Base-by-base conservation (phyloP, 1,140 invertebrate species). In the Spodoptera litura region DNA sequence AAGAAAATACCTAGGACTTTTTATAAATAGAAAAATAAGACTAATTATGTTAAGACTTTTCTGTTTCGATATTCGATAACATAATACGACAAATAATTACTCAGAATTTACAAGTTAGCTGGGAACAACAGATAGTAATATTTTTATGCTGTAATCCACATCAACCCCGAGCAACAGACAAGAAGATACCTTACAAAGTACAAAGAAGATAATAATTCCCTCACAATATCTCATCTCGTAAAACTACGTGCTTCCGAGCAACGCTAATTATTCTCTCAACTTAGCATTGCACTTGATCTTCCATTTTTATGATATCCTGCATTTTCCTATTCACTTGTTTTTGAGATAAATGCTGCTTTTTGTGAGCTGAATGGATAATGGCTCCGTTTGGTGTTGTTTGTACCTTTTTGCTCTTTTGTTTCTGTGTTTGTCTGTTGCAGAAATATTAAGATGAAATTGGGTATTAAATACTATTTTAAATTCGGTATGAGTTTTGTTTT, bases 271-370 rank as follows among this genome's bases (percentile, higher is more conserved):
- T 76, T 76, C 61, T 61, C 74, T 76, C 62, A 44, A 76, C 38
- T 66, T 76, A 25, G 66, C 51, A 8, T 20, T 53, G 66, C 8
- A 70, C 58, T 61, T 76, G 74, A 66, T 64, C 74, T 38, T 66
- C 52, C 52, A 76, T 76, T 76, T 72, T 56, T 76, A 66, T 64
- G 61, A 76, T 66, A 13, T 9, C 12, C 51, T 56, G 44, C 64
- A 59, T 71, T 78, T 68, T 78, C 35, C 66, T 27, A 0, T 35
- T 59, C 51, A n/a, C 55, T 59, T 31, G 62, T 59, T 62, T 44
- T 66, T 35, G 53, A 78, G 76, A 71, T 78, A 78, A 78, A 78
- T 61, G 56, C 55, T 62, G 25, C 66, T 59, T 78, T 78, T 78
- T 78, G 61, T 64, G 76, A 13, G 25, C 52, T 70, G 62, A 78